phyloP scores from a whole-genome alignment of 2,113 vertebrate genomes.

The Choloepus hoffmanni region DNA sequence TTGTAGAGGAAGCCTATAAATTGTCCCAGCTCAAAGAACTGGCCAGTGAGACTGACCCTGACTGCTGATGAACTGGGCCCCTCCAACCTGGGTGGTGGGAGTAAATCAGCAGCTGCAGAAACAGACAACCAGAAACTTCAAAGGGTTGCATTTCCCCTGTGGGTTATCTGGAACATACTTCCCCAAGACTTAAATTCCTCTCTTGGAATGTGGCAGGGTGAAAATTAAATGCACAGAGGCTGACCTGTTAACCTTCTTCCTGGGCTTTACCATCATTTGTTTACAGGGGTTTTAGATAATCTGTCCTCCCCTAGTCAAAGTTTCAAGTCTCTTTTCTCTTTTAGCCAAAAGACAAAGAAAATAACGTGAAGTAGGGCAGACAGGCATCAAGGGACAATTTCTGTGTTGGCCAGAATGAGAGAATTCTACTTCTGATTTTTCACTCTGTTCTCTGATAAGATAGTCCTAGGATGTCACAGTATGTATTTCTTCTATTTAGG shows the following conservation, averaged over 20 bases:
- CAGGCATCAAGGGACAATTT: background rate
- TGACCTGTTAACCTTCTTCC: constrained; percentile 71
- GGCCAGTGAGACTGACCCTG: background rate
- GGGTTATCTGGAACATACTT: constrained; percentile 69
- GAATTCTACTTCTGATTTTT: background rate
- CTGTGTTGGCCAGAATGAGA: background rate
- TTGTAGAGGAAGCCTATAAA: background rate
- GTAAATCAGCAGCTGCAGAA: constrained; percentile 70
- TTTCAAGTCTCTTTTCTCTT: constrained; percentile 28
- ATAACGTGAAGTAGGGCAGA: background rate
- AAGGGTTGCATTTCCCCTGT: constrained; percentile 59
- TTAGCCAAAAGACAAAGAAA: constrained; percentile 31
- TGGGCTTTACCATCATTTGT: constrained; percentile 48
- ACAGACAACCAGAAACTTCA: constrained; percentile 72
- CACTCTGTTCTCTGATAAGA: background rate
- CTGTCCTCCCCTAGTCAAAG: background rate
- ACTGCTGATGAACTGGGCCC: background rate
- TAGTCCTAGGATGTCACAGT: background rate
- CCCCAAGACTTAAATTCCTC: constrained; percentile 66
- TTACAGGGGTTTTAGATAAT: constrained; percentile 53
- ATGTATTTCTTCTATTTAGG: background rate
- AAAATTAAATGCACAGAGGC: constrained; percentile 58
- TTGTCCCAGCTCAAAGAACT: background rate
- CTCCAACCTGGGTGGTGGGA: background rate
- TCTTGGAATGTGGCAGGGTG: constrained; percentile 67